Base-by-base conservation (phyloP, 2,888 invertebrate genomes). In the Caenorhabditis sulstoni region DNA sequence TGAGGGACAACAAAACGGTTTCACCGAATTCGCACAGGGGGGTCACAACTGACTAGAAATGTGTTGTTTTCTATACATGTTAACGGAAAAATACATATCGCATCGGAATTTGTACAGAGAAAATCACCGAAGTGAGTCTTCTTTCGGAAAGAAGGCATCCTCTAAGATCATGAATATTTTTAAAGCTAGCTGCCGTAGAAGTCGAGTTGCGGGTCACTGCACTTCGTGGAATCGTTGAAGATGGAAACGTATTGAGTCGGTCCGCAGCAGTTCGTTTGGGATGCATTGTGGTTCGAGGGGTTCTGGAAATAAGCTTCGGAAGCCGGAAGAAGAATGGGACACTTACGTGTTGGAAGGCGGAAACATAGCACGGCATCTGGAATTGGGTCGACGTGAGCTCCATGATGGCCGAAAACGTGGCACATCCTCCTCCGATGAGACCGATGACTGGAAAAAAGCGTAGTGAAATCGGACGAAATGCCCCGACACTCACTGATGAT, bases 371-470 rank as follows among this genome's bases (percentile, higher is more conserved):
- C 14, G 89, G 89, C 9, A 81, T 52, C 16, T 77, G 55, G 76
- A 89, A 89, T 29, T 86, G 71, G 3, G 88, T 86, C 0, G 84
- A 59, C 3, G 87, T 82, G 5, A 89, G 76, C 53, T 87, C 89
- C 4, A 65, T 68, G 53, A 89, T 86, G 8, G 89, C 89, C 1
- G 88, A 87, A 70, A 79, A 89, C 2, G 88, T 89, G 12, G 89
- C 89, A 14, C 88, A 87, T 1, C 84, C 75, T 22, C 88, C 89
- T 45, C 89, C 87, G 23, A 89, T 62, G 3, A 87, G 23, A 14
- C 87, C 89, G 71, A 88, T 84, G 7, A 86, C 86, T 81, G 64
- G n/a, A n/a, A n/a, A n/a, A n/a, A n/a, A n/a, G n/a, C n/a, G n/a
- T n/a, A n/a, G n/a, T n/a, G n/a, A n/a, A n/a, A n/a, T 22, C 18